Percentiles rank a stretch among this genome's conserved stretches.
Conservation (phyloP, 2,888 invertebrate genomes). For the Acleris holmiana region DNA sequence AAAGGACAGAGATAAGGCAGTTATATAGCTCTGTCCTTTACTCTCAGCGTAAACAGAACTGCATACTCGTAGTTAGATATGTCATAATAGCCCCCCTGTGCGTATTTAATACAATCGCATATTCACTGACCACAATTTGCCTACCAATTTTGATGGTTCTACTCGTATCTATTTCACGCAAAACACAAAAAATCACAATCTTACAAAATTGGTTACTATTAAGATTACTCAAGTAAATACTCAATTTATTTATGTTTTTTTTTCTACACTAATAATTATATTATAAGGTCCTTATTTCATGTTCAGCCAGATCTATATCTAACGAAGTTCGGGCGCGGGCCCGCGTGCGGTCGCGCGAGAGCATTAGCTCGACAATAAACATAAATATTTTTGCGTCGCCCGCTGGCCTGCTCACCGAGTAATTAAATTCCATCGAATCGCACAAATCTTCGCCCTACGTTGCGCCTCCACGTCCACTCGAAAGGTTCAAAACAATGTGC, state of each 20-base stretch:
- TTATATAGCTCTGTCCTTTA: too few species aligned
- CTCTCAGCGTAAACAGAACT: too few species aligned
- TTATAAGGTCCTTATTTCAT: not conserved
- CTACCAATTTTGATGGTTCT: too few species aligned
- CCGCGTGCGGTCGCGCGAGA: constrained; percentile 70
- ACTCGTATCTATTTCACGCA: too few species aligned
- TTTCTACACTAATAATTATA: not conserved
- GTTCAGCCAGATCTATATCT: constrained; percentile 10
- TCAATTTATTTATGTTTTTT: not conserved
- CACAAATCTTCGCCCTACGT: constrained; percentile 77
- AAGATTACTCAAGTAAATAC: not conserved
- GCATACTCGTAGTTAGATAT: too few species aligned
- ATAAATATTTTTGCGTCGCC: constrained; percentile 83
- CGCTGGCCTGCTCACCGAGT: constrained; percentile 68
- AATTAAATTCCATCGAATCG: constrained; percentile 83
- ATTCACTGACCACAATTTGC: too few species aligned
- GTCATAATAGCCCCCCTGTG: too few species aligned
- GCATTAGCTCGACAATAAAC: constrained; percentile 78
- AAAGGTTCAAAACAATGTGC: constrained; percentile 15
- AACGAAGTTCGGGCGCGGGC: constrained; percentile 37
- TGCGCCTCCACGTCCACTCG: constrained; percentile 52
- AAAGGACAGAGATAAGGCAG: too few species aligned
- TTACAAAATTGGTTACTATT: too few species aligned
- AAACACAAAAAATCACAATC: too few species aligned
- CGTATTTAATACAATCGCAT: too few species aligned